Percentiles rank a stretch among this genome's conserved stretches.
phyloP scores from a whole-genome alignment of 2,888 invertebrate genomes.

The Tridacna crocea region DNA sequence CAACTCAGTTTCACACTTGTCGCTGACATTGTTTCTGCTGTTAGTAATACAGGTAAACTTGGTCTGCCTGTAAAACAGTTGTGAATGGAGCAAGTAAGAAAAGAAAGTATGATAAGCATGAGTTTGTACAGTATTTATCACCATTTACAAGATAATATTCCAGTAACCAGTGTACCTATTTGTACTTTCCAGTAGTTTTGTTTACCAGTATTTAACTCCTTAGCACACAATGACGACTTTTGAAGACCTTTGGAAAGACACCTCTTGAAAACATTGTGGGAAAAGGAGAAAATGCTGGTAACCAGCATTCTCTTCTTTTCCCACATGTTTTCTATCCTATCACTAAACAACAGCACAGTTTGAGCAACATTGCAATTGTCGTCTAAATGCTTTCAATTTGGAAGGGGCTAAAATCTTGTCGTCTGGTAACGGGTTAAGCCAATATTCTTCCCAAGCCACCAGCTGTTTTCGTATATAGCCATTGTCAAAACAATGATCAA shows the following conservation, averaged over 20 bases:
- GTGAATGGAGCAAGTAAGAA: too few species aligned
- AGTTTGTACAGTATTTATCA: too few species aligned
- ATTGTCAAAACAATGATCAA: too few species aligned
- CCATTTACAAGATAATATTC: too few species aligned
- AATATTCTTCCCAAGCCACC: too few species aligned
- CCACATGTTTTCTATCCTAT: slow-evolving; percentile 1
- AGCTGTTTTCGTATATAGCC: too few species aligned
- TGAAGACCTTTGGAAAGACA: too few species aligned
- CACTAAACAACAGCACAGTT: background rate
- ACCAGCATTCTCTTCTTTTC: background rate
- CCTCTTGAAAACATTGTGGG: background rate
- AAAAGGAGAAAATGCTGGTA: background rate
- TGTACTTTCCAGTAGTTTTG: too few species aligned
- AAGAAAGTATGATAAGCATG: too few species aligned
- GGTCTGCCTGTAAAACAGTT: slow-evolving; percentile 68
- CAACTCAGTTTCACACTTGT: slow-evolving; percentile 76
- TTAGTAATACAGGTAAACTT: slow-evolving; percentile 69
- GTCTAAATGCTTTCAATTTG: background rate
- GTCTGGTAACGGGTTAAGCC: background rate
- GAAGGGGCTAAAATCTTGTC: background rate
- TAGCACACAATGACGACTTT: background rate
- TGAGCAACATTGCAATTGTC: background rate
- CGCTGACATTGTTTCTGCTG: slow-evolving; percentile 67
- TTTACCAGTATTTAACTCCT: background rate
- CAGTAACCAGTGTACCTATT: too few species aligned